Conservation (phyloP, 2,888 invertebrate genomes). For the Chrysomela aeneicollis region DNA sequence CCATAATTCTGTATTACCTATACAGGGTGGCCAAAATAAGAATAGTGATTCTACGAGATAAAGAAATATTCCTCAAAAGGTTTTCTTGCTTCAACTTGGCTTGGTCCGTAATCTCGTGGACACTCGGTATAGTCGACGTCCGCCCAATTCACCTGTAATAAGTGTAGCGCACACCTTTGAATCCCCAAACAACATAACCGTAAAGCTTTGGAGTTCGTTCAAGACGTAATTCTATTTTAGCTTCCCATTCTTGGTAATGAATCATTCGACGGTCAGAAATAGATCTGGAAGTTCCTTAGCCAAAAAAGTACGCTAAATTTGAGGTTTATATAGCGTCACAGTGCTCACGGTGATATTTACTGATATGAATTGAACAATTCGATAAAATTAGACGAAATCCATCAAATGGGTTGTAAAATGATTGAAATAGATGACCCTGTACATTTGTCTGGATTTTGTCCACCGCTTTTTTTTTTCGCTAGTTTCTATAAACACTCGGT, state of each 20-base stretch:
- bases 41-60: too few species aligned
- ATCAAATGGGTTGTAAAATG: conserved; percentile 29
- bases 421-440: conserved; percentile 19
- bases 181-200: conserved; percentile 12
- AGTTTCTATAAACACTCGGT: too few species aligned
- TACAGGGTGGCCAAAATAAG: too few species aligned
- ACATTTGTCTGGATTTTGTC: neutral
- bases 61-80: too few species aligned
- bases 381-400: conserved; percentile 29
- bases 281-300: conserved; percentile 9
- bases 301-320: conserved; percentile 14
- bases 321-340: conserved; percentile 2
- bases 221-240: conserved; percentile 22
- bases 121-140: neutral
- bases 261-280: conserved; percentile 21
- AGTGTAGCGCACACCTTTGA: conserved; percentile 20
- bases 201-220: neutral
- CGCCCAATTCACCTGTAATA: conserved; percentile 28
- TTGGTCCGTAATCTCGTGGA: too few species aligned
- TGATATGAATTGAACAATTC: conserved; percentile 25
- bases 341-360: conserved; percentile 1
- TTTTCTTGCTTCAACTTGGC: too few species aligned
- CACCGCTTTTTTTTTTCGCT: neutral
- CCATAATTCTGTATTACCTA: too few species aligned
- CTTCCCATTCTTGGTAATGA: conserved; percentile 22